Percentiles rank a stretch among this genome's conserved stretches.
These are phyloP conservation scores for Corythucha ciliata DNA, from an alignment of 2,888 invertebrate species.

Conservation along the genomic window DNA sequence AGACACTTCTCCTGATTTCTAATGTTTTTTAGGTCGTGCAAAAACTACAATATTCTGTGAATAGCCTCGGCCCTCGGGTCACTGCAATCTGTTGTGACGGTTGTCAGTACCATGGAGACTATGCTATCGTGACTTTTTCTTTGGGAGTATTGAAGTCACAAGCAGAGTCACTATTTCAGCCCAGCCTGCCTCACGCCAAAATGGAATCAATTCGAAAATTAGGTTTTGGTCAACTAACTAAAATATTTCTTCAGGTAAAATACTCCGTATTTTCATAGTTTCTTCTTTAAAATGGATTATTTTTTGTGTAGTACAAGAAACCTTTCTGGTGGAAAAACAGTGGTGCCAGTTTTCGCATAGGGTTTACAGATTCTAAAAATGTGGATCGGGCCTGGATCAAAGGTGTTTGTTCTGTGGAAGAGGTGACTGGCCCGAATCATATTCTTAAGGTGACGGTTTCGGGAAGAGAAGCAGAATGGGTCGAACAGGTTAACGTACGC, in stretches of 20 bases:
- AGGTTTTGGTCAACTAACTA: constrained; percentile 66
- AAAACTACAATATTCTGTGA: constrained; percentile 14
- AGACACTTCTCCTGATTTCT: neutral
- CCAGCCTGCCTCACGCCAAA: constrained; percentile 59
- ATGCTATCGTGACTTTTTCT: constrained; percentile 66
- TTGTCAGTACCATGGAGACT: constrained; percentile 59
- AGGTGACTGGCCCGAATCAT: constrained; percentile 42
- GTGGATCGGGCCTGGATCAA: constrained; percentile 59
- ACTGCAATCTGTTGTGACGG: constrained; percentile 55
- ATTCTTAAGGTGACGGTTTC: constrained; percentile 36
- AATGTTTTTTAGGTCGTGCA: constrained; percentile 13
- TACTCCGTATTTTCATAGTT: neutral
- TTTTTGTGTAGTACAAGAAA: constrained; percentile 59
- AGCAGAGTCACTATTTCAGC: constrained; percentile 61
- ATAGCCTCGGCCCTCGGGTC: constrained; percentile 9
- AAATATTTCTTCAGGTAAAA: constrained; percentile 51
- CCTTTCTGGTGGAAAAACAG: constrained; percentile 65
- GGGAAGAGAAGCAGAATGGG: constrained; percentile 21
- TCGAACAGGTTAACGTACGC: constrained; percentile 17
- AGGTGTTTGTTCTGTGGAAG: constrained; percentile 58
- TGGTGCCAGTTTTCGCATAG: constrained; percentile 46
- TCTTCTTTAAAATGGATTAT: neutral
- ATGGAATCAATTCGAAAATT: constrained; percentile 55
- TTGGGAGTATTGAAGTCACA: constrained; percentile 70
- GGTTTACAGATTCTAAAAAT: constrained; percentile 56